Evolutionary conservation across 1,140 invertebrate species (phyloP).

Genomic region (Euglossa dilemma): DNA sequence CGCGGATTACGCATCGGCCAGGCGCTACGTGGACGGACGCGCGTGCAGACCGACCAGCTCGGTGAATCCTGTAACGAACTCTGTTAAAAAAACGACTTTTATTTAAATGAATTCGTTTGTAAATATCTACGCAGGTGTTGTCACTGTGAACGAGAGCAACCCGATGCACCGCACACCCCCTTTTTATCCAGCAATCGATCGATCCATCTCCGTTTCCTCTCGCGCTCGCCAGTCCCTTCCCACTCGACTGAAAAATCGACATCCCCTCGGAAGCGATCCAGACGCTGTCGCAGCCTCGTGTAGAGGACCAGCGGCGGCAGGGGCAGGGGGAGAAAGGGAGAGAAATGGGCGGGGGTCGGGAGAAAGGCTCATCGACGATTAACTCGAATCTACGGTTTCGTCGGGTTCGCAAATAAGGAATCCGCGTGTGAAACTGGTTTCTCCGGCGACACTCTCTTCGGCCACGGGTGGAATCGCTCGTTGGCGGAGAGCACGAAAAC

Average conservation of each 20-base stretch:
- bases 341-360: conserved; percentile 55
- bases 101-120: conserved; percentile 80
- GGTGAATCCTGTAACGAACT: conserved; percentile 50
- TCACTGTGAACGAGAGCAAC: not conserved
- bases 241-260: not conserved
- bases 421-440: conserved; percentile 76
- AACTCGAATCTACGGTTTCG: conserved; percentile 79
- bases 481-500: conserved; percentile 65
- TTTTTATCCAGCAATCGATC: not conserved
- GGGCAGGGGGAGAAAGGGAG: conserved; percentile 35
- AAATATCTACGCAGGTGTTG: conserved; percentile 65
- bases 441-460: conserved; percentile 57
- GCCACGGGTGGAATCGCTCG: conserved; percentile 49
- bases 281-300: not conserved
- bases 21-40: conserved; percentile 36
- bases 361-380: conserved; percentile 77
- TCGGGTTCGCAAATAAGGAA: conserved; percentile 76
- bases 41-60: conserved; percentile 27
- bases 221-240: not conserved
- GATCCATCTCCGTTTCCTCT: not conserved
- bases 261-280: not conserved
- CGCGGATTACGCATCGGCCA: conserved; percentile 47
- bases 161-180: not conserved
- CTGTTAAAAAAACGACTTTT: conserved; percentile 75
- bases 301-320: conserved; percentile 10